Percentiles rank a stretch among this genome's conserved stretches.
phyloP scores from a whole-genome alignment of 2,797 vertebrate species.

The Bucorvus abyssinicus region DNA sequence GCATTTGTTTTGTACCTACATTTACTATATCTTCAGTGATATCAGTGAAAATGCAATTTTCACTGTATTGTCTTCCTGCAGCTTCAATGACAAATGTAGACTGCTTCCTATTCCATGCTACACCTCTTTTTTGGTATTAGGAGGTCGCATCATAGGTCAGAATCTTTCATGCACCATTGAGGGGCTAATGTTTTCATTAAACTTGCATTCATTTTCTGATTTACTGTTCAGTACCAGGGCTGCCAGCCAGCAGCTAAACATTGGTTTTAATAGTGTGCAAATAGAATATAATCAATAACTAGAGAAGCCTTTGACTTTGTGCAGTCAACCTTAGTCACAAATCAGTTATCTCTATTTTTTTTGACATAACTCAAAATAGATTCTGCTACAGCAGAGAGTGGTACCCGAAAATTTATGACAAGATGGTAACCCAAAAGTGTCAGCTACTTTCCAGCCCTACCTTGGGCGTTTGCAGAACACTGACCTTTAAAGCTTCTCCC shows the following conservation, averaged over 20 bases:
- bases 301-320: neutral
- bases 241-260: neutral
- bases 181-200: neutral
- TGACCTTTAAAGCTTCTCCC: neutral
- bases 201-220: neutral
- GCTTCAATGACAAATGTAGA: neutral
- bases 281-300: neutral
- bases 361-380: neutral
- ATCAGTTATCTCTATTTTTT: conserved; percentile 13
- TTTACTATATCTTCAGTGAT: neutral
- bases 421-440: neutral
- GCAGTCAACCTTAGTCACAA: conserved; percentile 16
- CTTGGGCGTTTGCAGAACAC: neutral
- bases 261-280: neutral
- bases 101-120: neutral
- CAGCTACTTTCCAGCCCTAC: neutral
- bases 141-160: neutral
- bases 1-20: neutral
- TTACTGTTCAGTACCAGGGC: neutral
- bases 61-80: neutral
- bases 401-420: conserved; percentile 28
- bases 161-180: neutral
- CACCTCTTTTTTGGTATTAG: neutral
- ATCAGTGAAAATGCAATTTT: neutral
- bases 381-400: neutral